Conservation (phyloP, 1,140 invertebrate species). For the Rhagoletis pomonella region DNA sequence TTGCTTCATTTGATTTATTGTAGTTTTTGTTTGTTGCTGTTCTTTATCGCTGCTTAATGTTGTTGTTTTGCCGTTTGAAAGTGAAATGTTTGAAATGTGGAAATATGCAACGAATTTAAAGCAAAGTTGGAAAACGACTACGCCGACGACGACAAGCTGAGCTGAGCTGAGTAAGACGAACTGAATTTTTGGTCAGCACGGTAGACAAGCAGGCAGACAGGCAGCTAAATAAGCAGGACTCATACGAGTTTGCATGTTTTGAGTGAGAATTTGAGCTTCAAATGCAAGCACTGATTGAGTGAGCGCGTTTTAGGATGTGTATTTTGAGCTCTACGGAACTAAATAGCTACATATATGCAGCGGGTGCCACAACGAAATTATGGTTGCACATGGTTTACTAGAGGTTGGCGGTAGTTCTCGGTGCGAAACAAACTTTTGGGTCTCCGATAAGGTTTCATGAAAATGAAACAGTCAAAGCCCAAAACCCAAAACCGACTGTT, state of each 20-base stretch:
- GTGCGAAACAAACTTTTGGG: too few species aligned
- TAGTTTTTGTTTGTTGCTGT: too few species aligned
- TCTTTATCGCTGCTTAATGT: not conserved
- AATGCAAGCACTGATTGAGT: not conserved
- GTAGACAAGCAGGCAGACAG: not conserved
- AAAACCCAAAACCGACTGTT: too few species aligned
- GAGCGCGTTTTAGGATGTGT: too few species aligned
- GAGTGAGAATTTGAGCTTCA: not conserved
- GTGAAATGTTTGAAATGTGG: slow-evolving; percentile 48
- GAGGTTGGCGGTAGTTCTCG: too few species aligned
- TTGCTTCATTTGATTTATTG: not conserved
- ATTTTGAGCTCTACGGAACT: too few species aligned
- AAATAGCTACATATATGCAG: too few species aligned
- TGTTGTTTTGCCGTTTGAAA: slow-evolving; percentile 53
- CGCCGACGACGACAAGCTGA: too few species aligned
- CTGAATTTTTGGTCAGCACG: slow-evolving; percentile 17
- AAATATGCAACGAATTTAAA: slow-evolving; percentile 53
- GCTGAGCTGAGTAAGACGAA: slow-evolving; percentile 49
- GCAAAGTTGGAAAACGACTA: slow-evolving; percentile 51
- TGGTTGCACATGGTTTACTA: too few species aligned
- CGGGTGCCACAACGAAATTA: too few species aligned
- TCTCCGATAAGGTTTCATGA: too few species aligned
- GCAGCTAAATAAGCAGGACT: not conserved
- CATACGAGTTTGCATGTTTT: not conserved
- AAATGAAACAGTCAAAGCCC: too few species aligned